These are phyloP conservation scores for Leuctra nigra DNA, from an alignment of 2,888 invertebrate species.

Conservation along the genomic window DNA sequence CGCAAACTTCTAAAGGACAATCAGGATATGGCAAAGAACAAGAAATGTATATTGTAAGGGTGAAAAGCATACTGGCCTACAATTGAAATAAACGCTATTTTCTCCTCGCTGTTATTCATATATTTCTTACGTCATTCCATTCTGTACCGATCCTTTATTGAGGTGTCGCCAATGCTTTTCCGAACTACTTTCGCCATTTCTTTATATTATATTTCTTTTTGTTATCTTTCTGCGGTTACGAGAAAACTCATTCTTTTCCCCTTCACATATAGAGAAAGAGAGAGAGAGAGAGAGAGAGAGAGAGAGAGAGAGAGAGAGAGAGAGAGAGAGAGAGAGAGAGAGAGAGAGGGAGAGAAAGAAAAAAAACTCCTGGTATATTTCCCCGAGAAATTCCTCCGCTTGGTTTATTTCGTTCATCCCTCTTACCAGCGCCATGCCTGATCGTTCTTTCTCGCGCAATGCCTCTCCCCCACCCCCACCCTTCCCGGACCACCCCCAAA, in stretches of 20 bases:
- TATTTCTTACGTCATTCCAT: not conserved
- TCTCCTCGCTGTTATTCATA: not conserved
- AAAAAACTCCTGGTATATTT: conserved; percentile 14
- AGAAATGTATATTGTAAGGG: not conserved
- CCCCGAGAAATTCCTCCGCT: conserved; percentile 10
- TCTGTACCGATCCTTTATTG: too few relatives aligned
- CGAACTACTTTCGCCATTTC: not conserved
- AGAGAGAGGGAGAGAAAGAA: too few relatives aligned
- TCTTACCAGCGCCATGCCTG: conserved; percentile 5
- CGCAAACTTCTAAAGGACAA: not conserved
- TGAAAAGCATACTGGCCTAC: not conserved
- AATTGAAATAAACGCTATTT: not conserved
- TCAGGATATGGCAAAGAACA: not conserved
- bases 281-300: too few relatives aligned
- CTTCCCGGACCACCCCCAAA: conserved; percentile 7
- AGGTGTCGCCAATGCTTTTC: not conserved
- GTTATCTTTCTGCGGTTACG: conserved; percentile 15
- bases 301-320: too few relatives aligned
- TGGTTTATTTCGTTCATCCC: conserved; percentile 15
- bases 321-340: too few relatives aligned
- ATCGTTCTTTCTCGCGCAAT: conserved; percentile 1
- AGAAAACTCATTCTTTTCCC: conserved; percentile 13
- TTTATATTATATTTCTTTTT: not conserved
- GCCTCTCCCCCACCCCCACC: conserved; percentile 4
- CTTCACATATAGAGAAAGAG: not conserved